These are phyloP conservation scores for Hypanus sabinus DNA, from an alignment of 2,113 vertebrate genomes.

Conservation along the genomic window DNA sequence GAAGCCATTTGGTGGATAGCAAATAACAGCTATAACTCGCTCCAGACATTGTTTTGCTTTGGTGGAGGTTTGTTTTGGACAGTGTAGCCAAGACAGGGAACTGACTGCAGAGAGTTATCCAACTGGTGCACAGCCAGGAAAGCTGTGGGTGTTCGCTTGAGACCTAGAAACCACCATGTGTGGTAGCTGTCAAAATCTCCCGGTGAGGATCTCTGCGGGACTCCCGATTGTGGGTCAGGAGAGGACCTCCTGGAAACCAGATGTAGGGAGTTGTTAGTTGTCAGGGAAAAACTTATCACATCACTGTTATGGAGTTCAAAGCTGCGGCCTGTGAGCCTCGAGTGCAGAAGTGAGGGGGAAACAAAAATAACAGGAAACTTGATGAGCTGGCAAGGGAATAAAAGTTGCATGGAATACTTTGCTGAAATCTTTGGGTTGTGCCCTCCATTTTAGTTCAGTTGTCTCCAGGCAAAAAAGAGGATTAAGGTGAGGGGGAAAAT, in stretches of 20 bases:
- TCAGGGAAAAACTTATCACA: neutral
- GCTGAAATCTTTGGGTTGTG: neutral
- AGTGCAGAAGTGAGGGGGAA: neutral
- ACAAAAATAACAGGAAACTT: slow-evolving; percentile 5
- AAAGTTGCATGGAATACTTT: neutral
- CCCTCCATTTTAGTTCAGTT: neutral
- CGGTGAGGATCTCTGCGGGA: neutral
- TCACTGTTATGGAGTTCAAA: neutral
- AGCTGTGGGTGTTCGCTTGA: neutral
- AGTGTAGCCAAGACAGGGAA: neutral
- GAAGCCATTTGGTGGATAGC: neutral
- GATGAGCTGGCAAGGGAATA: neutral
- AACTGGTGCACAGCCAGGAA: neutral
- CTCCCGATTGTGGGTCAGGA: neutral
- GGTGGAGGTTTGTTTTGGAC: neutral
- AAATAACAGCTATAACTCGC: neutral
- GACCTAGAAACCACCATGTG: neutral
- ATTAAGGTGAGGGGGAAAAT: no score
- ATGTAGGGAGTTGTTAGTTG: neutral
- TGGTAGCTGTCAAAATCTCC: neutral
- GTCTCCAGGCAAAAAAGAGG: neutral
- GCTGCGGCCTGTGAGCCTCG: neutral
- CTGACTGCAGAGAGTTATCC: neutral
- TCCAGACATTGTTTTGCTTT: neutral
- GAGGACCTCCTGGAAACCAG: neutral